These are phyloP conservation scores for Amblyopsis hoosieri DNA, from an alignment of 2,797 vertebrate species.

Conservation along the genomic window DNA sequence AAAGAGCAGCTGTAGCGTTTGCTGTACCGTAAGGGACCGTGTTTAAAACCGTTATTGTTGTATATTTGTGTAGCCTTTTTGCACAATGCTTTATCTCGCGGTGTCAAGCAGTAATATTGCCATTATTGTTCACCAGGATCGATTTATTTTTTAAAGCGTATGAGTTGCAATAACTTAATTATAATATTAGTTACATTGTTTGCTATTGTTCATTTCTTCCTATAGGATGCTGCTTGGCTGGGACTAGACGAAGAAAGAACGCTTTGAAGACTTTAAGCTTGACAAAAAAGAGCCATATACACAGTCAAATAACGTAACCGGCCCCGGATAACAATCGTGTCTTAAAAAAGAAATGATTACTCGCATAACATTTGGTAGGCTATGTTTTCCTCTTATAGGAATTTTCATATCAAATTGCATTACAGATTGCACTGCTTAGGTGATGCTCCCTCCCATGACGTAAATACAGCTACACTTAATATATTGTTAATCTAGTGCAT, in stretches of 20 bases:
- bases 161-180: not conserved
- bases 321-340: conserved; percentile 1
- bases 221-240: conserved; percentile 69
- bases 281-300: conserved; percentile 72
- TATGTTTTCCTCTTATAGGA: not conserved
- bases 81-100: not conserved
- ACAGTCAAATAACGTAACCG: conserved; percentile 41
- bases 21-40: conserved; percentile 16
- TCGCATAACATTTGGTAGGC: conserved; percentile 1
- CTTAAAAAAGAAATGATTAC: no score
- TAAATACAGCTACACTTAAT: conserved; percentile 4
- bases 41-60: conserved; percentile 9
- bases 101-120: conserved; percentile 4
- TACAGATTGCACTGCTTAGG: conserved; percentile 9
- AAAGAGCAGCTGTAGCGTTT: conserved; percentile 36
- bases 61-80: not conserved
- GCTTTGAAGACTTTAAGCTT: conserved; percentile 46
- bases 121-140: no score
- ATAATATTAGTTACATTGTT: not conserved
- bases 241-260: conserved; percentile 60
- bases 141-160: no score
- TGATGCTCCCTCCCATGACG: conserved; percentile 25
- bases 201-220: conserved; percentile 15
- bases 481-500: conserved; percentile 7
- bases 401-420: conserved; percentile 16